Evolutionary conservation across 2,797 vertebrate genomes (phyloP), one percentile per base, ranked within the genome.

Genomic region (Rhynchotus rufescens): DNA sequence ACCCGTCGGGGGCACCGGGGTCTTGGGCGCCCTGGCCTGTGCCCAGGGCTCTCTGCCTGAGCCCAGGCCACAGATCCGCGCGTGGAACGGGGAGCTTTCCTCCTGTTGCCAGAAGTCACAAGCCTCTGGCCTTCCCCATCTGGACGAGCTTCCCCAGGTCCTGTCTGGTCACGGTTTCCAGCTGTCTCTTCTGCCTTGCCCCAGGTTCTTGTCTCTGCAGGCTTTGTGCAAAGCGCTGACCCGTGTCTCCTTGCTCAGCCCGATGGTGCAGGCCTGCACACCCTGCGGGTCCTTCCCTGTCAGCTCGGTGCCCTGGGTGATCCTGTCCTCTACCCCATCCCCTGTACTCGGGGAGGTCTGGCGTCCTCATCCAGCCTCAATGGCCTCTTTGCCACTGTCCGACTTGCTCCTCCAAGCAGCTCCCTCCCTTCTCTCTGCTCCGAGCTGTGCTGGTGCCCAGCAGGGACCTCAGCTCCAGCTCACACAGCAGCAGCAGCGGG

Each of bases 81-180:
- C 19, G 8, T 17, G 36, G 30, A 80, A 19, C 4, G 36, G 15
- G 14, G 59, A 4, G 52, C 23, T 30, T 30, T 54, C 9, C 32
- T 28, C 34, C 23, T 34, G 23, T 10, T 36, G 17, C 34, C 26
- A 34, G 32, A 36, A 68, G 17, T 14, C 34, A 51, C 9, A 47
- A 5, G 5, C 4, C 25, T 69, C n/a, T 2, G 2, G 15, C 32
- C 11, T 49, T 56, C 21, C 30, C 12, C 30, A n/a, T 6, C 22
- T 11, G 0, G 3, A 40, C 2, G 7, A 9, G 15, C 2, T 1
- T 36, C 15, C 5, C 34, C 52, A 5, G 11, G 30, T 15, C 15
- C 8, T 5, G 8, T 9, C 4, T 14, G 14, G 19, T 6, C 32
- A 6, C 3, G 8, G 26, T 23, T 40, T 59, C 36, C 15, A 15